Evolutionary conservation across 2,888 invertebrate species (phyloP).

Genomic region (Phytoseiulus persimilis): DNA sequence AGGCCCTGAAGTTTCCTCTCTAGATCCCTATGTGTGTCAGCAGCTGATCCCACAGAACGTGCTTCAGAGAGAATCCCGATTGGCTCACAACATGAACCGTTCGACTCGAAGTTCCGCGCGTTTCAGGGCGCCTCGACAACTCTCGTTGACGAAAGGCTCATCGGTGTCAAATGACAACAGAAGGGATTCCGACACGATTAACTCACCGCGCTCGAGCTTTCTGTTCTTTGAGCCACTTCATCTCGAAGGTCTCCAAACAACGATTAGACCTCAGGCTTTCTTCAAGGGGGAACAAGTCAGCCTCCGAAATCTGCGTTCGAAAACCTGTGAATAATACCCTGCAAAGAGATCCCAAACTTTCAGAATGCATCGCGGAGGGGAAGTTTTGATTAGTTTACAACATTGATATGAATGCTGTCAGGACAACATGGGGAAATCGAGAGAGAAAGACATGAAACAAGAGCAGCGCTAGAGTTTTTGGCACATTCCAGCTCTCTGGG

Average conservation of each 20-base stretch:
- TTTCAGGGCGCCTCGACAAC: too few relatives aligned
- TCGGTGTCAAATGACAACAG: not conserved
- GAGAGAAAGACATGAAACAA: too few relatives aligned
- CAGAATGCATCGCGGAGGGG: too few relatives aligned
- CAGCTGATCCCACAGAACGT: not conserved
- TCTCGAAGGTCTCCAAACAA: conserved; percentile 1
- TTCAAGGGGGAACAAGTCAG: not conserved
- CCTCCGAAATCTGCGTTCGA: not conserved
- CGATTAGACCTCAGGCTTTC: not conserved
- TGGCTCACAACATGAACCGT: not conserved
- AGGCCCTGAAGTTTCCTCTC: not conserved
- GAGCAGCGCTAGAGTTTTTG: too few relatives aligned
- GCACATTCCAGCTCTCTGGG: too few relatives aligned
- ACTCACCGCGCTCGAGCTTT: conserved; percentile 18
- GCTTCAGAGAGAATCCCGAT: not conserved
- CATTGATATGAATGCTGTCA: too few relatives aligned
- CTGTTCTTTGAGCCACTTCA: conserved; percentile 23
- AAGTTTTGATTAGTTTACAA: too few relatives aligned
- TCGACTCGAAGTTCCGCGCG: not conserved
- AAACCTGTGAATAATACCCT: not conserved
- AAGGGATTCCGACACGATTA: not conserved
- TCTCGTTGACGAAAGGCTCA: not conserved
- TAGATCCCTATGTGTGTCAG: not conserved
- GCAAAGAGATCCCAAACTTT: not conserved
- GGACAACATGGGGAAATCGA: too few relatives aligned